These are phyloP conservation scores for Pyrocoelia pectoralis DNA, from an alignment of 2,888 invertebrate genomes.

Conservation along the genomic window DNA sequence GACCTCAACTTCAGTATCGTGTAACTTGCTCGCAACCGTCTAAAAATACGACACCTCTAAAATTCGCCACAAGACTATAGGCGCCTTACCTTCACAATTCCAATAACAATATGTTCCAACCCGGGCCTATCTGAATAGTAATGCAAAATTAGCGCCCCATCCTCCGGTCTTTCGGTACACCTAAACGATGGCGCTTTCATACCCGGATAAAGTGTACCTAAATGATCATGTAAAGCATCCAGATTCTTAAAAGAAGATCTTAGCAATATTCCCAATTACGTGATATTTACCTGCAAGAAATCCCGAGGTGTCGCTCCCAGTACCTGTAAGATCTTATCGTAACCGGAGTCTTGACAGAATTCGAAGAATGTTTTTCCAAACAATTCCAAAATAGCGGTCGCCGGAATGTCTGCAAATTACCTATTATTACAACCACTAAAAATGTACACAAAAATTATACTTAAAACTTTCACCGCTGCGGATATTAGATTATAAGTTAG, in stretches of 20 bases:
- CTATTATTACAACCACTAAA: background rate
- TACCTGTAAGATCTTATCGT: conserved; percentile 93
- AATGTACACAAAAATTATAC: conserved; percentile 61
- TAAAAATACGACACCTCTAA: conserved; percentile 54
- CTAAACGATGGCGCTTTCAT: conserved; percentile 96
- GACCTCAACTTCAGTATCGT: conserved; percentile 92
- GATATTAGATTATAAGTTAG: conserved; percentile 92
- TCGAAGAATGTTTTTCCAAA: conserved; percentile 97
- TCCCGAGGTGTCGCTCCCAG: conserved; percentile 94
- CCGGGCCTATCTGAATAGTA: conserved; percentile 96
- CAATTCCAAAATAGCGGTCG: conserved; percentile 85
- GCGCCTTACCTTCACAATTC: conserved; percentile 89
- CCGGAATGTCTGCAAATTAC: conserved; percentile 79
- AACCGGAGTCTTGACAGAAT: conserved; percentile 96
- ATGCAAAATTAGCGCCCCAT: conserved; percentile 89
- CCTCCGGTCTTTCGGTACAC: conserved; percentile 88
- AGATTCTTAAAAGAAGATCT: conserved; percentile 73
- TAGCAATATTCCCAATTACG: background rate
- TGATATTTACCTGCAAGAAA: conserved; percentile 82
- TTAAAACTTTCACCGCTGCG: conserved; percentile 89
- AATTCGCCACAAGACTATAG: background rate
- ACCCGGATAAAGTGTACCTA: conserved; percentile 92
- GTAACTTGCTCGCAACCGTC: conserved; percentile 94
- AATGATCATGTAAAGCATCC: conserved; percentile 94
- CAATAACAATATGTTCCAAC: conserved; percentile 94